phyloP scores from a whole-genome alignment of 2,113 vertebrate genomes.

The Vanacampus margaritifer region DNA sequence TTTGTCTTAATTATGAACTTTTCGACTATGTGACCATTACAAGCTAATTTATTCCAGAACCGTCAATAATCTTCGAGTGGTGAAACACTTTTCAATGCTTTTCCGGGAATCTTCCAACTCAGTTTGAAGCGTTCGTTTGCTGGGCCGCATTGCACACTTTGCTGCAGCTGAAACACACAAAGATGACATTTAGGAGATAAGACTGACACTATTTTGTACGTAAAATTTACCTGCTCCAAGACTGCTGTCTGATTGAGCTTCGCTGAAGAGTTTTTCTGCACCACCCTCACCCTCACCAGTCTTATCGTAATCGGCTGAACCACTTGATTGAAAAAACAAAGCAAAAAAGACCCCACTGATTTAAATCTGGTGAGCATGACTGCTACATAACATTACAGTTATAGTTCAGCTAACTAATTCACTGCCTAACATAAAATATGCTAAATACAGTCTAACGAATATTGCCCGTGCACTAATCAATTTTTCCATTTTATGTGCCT shows the following conservation, averaged over 20 bases:
- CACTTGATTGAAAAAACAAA: background rate
- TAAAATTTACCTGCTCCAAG: conserved; percentile 1
- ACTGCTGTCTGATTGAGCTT: background rate
- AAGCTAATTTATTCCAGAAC: background rate
- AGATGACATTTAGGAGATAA: background rate
- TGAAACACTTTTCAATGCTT: background rate
- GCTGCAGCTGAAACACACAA: background rate
- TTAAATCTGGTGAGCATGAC: too few relatives aligned
- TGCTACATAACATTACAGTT: too few relatives aligned
- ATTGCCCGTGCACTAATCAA: too few relatives aligned
- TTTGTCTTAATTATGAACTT: background rate
- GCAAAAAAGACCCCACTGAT: too few relatives aligned
- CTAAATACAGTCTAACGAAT: too few relatives aligned
- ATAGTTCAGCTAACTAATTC: too few relatives aligned
- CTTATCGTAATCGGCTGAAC: background rate
- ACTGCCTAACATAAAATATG: too few relatives aligned
- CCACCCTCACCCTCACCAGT: background rate
- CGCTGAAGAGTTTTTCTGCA: background rate
- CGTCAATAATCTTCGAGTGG: background rate
- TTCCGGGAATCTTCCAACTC: background rate
- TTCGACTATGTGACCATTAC: too few relatives aligned
- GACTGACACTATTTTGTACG: background rate
- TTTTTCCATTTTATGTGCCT: too few relatives aligned
- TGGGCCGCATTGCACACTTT: background rate
- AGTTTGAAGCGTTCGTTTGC: background rate